Evolutionary conservation across 2,888 invertebrate genomes (phyloP), one percentile per base, ranked within the genome.

Genomic region (Melanargia galathea): DNA sequence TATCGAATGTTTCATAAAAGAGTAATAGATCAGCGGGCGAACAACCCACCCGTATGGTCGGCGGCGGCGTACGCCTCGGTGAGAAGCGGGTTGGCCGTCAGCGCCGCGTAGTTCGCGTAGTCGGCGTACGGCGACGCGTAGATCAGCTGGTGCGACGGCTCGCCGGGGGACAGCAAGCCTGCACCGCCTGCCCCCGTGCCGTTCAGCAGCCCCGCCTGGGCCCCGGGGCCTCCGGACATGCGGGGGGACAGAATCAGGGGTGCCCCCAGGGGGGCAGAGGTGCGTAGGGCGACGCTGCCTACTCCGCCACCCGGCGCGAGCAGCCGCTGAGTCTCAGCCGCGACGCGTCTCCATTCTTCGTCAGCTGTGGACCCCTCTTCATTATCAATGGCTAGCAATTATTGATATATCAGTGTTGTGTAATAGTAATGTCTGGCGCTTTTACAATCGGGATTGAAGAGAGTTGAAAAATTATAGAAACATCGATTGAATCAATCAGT

Each of bases 11-110:
- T 71, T 60, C 11, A 30, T 51, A 61, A 66, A 52, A 67, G 69
- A 65, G 30, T n/a, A n/a, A 73, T 70, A 73, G 70, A 83, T 91
- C 82, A 91, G 89, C 92, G 91, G 87, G 91, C 90, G 92, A 92
- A 93, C 83, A 92, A 91, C 97, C 97, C 97, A 97, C 97, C 97
- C 94, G 97, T 95, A 94, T 97, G 97, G 93, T 97, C 97, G 83
- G 97, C 95, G 65, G 90, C 74, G 75, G 95, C 95, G 93, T 97
- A 96, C 88, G 96, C 95, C 75, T 91, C 93, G 72, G 96, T 94
- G 84, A 96, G 94, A 75, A 96, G 93, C 71, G 96, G 97, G 77
- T 96, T 96, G 76, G 94, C 94, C 63, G 94, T 94, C 77, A 97
- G 92, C 66, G 97, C 96, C 18, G 97, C 96, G 91, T 97, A 97